phyloP scores from a whole-genome alignment of 2,113 vertebrate species.

The Sylvietta virens region DNA sequence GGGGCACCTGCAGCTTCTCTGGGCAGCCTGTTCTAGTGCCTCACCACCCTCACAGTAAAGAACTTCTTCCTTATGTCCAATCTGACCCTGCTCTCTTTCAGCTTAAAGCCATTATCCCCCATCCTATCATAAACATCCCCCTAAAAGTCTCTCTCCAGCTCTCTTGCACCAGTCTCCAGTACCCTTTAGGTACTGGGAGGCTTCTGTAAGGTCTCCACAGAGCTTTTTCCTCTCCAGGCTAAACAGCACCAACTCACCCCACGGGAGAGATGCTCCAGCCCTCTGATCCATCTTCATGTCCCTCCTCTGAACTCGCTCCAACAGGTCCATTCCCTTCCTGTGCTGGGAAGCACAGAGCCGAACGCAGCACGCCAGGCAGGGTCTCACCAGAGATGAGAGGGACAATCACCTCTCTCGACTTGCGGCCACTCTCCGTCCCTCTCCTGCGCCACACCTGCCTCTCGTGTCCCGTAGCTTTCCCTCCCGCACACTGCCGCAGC shows the following conservation, averaged over 20 bases:
- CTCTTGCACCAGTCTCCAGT: background rate
- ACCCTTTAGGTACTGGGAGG: background rate
- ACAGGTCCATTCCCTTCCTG: background rate
- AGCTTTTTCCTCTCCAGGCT: background rate
- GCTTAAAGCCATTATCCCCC: background rate
- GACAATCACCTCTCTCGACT: too few species aligned
- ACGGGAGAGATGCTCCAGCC: background rate
- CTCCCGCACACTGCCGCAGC: fast-evolving
- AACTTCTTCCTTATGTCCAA: background rate
- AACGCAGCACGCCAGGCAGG: too few species aligned
- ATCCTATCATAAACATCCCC: background rate
- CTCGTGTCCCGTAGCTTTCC: fast-evolving
- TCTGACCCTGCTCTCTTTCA: background rate
- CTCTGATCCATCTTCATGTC: background rate
- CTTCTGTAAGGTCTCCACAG: background rate
- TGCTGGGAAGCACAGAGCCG: background rate
- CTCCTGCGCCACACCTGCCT: fast-evolving
- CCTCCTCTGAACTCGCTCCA: background rate
- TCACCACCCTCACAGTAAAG: background rate
- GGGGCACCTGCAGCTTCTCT: background rate
- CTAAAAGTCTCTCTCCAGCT: background rate
- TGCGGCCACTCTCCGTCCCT: background rate
- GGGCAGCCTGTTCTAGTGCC: background rate
- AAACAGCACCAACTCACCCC: background rate
- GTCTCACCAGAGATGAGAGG: background rate